Evolutionary conservation across 2,797 vertebrate genomes (phyloP), one percentile per base, ranked within the genome.

Genomic region (Characodon lateralis): DNA sequence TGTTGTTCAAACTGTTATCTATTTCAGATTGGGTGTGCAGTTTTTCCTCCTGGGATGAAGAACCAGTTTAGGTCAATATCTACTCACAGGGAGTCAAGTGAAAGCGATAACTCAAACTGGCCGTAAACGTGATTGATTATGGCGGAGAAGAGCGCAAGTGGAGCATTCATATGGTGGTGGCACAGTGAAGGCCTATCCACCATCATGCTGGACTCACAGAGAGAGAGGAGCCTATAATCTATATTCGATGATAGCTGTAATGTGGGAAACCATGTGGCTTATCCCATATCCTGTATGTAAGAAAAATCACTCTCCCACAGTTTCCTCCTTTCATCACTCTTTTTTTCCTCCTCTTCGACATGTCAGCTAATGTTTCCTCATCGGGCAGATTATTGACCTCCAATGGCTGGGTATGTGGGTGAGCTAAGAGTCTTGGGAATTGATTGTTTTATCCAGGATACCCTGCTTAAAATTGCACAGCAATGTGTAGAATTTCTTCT

Each of bases 111-210:
- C 83, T 93, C 71, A 9, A 85, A 91, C 84, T 82, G 87, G 83
- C 89, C 83, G 80, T 92, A 93, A 93, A 92, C 78, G 59, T 87
- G 89, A 93, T 93, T 89, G 86, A 93, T 93, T 86, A 82, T 82
- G 59, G 80, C 7, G 26, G 74, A 59, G 86, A 80, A 79, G 78
- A 69, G 71, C 61, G 77, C 70, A 75, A 86, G 72, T 86, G 79
- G 84, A 87, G 76, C 87, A 77, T 84, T 88, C 75, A 81, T 92
- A 91, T 86, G 72, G 80, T 48, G 61, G 74, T 48, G 39, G 81
- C 31, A 61, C 50, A 78, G 78, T 4, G 51, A 79, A 80, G 81
- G 81, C 81, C 83, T 73, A 74, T 71, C 78, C 82, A 87, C 80
- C 77, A 1, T 88, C 85, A 83, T 83, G 79, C 80, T 85, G 84